These are phyloP conservation scores for Marcusenius ussheri DNA, from an alignment of 2,113 vertebrate genomes.

Conservation along the genomic window DNA sequence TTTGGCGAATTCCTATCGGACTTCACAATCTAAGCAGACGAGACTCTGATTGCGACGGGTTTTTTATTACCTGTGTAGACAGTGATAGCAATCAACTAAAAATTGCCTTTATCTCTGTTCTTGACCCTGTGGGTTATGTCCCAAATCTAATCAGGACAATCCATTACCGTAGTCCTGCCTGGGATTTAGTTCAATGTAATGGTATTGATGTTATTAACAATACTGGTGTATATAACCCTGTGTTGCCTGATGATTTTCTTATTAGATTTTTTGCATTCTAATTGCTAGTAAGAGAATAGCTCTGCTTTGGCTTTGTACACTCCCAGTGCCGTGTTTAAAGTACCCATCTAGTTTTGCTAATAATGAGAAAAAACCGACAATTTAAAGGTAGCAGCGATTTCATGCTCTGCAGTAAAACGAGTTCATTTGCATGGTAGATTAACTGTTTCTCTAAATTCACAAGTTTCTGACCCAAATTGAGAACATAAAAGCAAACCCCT, in stretches of 20 bases:
- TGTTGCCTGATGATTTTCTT: neutral
- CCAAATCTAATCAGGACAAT: constrained; percentile 13
- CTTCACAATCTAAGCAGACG: neutral
- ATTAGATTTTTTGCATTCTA: constrained; percentile 4
- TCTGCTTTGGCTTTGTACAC: neutral
- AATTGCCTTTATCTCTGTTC: constrained; percentile 14
- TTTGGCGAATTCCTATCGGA: neutral
- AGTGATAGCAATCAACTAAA: constrained; percentile 9
- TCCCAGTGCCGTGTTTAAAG: neutral
- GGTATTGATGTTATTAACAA: constrained; percentile 1
- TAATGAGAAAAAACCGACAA: neutral
- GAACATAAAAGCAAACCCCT: neutral
- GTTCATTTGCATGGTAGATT: neutral
- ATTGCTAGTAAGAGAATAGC: neutral
- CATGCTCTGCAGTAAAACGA: neutral
- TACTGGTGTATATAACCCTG: neutral
- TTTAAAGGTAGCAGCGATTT: neutral
- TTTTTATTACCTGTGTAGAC: constrained; percentile 9
- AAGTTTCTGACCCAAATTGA: neutral
- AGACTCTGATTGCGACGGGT: neutral
- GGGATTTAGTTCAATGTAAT: neutral
- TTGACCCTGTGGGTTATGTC: constrained; percentile 10
- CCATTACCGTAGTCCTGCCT: neutral
- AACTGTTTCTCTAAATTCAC: neutral
- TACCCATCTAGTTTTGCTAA: neutral